Evolutionary conservation across 2,888 invertebrate species (phyloP), one percentile per base, ranked within the genome.

Genomic region (Gari tellinella): DNA sequence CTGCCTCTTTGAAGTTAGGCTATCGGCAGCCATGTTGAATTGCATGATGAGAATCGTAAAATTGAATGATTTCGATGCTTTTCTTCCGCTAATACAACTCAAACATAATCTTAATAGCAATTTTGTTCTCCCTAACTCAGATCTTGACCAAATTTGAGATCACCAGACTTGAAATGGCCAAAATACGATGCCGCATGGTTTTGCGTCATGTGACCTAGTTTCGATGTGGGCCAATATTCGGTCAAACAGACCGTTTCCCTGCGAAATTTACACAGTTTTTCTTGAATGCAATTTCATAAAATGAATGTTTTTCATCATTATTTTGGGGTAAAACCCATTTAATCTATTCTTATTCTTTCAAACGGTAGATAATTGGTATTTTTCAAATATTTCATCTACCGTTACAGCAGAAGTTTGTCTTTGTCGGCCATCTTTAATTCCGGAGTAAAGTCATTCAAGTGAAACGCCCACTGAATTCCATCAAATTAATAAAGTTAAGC

Each of bases 121-220:
- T 31, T 26, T 31, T 4, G 10, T 31, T 31, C 5, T 31, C 31
- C 5, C 31, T 4, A 7, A 31, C 31, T n/a, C 31, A 31, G 31
- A 31, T 31, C 31, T 4, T 31, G 31, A n/a, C 31, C 31, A 31
- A 31, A 31, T 31, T 7, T 31, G 10, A 7, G 31, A 7, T 31
- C 31, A 7, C 10, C 10, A 7, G 31, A 4, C 10, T 31, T 31
- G 31, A 31, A 31, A 31, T 7, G 4, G 31, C 10, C 4, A 31
- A 31, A 7, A 7, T 31, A 56, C 23, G 41, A 26, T 45, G 58
- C 46, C 12, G 62, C 75, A 75, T 56, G 75, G 57, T 73, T 78
- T 66, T 79, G 66, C 79, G 79, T 79, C 78, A 78, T 72, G 70
- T 81, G 81, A 81, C 81, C 81, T 73, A 81, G 31, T 67, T 78